phyloP scores from a whole-genome alignment of 2,797 vertebrate species.

The Parauchenoglanis ngamensis region DNA sequence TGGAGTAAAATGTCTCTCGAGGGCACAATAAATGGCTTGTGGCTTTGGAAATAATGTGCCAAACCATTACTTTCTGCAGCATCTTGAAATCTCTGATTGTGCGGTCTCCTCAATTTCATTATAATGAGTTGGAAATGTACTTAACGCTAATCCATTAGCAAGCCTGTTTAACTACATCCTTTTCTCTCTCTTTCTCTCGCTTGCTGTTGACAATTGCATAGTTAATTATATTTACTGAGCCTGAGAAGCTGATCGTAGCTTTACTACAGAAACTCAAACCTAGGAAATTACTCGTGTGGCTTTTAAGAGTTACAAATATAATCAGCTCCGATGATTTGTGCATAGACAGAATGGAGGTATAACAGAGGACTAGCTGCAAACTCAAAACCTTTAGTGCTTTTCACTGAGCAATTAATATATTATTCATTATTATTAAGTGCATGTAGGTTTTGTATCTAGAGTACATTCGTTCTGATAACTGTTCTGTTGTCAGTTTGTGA shows the following conservation, averaged over 20 bases:
- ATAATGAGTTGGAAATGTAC: not conserved
- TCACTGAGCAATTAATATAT: not conserved
- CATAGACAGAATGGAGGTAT: no score
- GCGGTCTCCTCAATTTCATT: not conserved
- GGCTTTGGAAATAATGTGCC: not conserved
- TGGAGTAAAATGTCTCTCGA: not conserved
- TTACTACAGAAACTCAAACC: not conserved
- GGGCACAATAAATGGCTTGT: not conserved
- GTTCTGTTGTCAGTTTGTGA: not conserved
- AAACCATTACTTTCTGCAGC: not conserved
- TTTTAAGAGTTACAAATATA: conserved; percentile 3
- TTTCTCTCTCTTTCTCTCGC: not conserved
- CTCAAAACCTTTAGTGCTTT: not conserved
- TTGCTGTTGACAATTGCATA: not conserved
- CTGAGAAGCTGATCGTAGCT: not conserved
- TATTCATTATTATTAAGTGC: not conserved
- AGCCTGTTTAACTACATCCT: not conserved
- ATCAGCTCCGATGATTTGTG: not conserved
- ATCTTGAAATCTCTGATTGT: not conserved
- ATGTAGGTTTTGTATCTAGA: not conserved
- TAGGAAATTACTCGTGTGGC: conserved; percentile 5
- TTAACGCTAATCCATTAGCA: not conserved
- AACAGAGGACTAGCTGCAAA: not conserved
- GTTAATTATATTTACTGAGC: conserved; percentile 16
- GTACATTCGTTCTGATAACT: not conserved